phyloP scores from a whole-genome alignment of 1,140 invertebrate species.

The Diabrotica virgifera region DNA sequence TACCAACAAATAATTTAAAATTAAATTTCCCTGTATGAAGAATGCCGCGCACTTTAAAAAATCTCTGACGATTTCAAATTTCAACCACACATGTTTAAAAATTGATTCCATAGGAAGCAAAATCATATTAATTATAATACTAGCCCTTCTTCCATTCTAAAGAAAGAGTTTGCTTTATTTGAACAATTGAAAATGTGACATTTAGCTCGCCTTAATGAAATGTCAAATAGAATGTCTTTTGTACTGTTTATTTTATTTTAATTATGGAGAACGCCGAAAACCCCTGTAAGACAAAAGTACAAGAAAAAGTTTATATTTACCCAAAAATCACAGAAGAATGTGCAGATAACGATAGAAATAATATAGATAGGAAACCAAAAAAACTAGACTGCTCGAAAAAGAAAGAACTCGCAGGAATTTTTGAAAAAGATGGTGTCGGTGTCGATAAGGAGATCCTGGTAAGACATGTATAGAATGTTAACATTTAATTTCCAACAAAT shows the following conservation, averaged over 20 bases:
- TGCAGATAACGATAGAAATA: constrained; percentile 25
- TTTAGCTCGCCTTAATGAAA: constrained; percentile 10
- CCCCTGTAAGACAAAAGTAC: constrained; percentile 27
- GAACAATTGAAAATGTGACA: constrained; percentile 22
- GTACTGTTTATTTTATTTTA: not conserved
- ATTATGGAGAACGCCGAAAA: constrained; percentile 19
- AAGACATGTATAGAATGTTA: no score
- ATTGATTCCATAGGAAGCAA: no score
- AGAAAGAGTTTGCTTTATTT: constrained; percentile 15
- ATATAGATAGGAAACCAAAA: constrained; percentile 27
- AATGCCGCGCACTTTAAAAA: not conserved
- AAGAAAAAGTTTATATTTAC: constrained; percentile 31
- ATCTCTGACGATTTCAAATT: no score
- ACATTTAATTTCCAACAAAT: no score
- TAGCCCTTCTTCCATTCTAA: not conserved
- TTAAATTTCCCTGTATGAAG: not conserved
- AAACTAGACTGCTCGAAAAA: constrained; percentile 29
- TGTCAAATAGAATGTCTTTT: constrained; percentile 15
- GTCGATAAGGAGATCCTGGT: no score
- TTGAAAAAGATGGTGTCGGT: not conserved
- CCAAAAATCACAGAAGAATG: constrained; percentile 22
- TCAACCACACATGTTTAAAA: no score
- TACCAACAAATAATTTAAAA: not conserved
- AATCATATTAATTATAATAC: no score
- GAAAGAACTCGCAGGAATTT: constrained; percentile 19